Evolutionary conservation across 53 echinoderm and acorn worm genomes (phyloP).

Genomic region (Zoroaster sp.): DNA sequence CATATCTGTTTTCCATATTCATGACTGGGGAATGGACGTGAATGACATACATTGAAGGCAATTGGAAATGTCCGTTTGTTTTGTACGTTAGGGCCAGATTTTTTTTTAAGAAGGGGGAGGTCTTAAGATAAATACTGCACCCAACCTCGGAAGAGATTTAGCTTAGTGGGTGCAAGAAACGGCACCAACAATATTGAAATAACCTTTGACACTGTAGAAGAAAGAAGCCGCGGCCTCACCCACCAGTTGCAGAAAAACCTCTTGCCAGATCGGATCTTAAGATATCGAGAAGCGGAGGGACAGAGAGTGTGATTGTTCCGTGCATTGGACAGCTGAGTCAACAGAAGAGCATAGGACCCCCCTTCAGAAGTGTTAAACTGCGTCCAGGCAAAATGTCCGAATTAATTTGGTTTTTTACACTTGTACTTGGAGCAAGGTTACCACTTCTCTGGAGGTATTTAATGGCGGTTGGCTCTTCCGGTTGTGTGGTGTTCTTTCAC

Average conservation of each 20-base stretch:
- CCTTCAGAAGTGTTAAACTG: background rate
- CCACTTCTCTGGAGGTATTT: background rate
- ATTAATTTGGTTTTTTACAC: conserved; percentile 25
- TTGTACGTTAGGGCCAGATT: background rate
- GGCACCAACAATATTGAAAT: conserved; percentile 51
- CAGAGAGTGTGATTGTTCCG: conserved; percentile 21
- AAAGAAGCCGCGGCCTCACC: conserved; percentile 11
- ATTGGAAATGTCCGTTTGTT: background rate
- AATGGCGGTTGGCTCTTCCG: no score
- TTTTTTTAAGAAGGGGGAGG: background rate
- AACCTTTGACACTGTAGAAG: conserved; percentile 36
- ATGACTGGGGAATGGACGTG: background rate
- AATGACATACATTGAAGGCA: background rate
- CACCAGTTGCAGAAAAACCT: background rate
- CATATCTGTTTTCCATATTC: background rate
- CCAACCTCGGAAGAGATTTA: conserved; percentile 10
- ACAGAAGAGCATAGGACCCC: conserved; percentile 2
- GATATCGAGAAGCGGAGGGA: background rate
- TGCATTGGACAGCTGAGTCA: conserved; percentile 26
- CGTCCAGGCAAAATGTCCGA: background rate
- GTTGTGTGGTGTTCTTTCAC: no score
- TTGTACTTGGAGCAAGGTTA: conserved; percentile 21
- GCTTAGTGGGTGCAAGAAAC: background rate
- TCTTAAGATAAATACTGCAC: background rate
- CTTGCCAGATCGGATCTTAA: background rate